Conservation (phyloP, 2,888 invertebrate genomes). For the Mythimna lalbum region DNA sequence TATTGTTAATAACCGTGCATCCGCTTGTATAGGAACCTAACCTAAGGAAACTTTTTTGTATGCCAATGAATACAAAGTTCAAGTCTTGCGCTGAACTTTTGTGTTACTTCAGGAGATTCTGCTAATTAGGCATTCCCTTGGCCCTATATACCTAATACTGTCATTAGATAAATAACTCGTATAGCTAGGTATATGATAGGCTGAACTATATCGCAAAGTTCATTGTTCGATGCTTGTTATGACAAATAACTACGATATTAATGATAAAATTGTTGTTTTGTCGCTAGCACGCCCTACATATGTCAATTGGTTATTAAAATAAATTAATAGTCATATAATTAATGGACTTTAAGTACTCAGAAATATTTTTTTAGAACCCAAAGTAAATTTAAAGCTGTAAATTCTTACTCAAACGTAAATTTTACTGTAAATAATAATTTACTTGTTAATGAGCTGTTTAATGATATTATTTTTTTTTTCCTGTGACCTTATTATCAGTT, state of each 20-base stretch:
- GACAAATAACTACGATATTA: slow-evolving; percentile 18
- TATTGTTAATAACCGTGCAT: too few relatives aligned
- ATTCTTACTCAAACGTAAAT: not conserved
- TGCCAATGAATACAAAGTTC: too few relatives aligned
- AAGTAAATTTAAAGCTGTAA: not conserved
- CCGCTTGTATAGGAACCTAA: too few relatives aligned
- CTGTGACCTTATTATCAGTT: slow-evolving; percentile 8
- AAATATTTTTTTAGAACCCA: not conserved
- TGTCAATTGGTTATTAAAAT: not conserved
- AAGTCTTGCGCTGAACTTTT: too few relatives aligned
- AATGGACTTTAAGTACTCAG: not conserved
- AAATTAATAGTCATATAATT: slow-evolving; percentile 6
- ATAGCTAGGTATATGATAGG: not conserved
- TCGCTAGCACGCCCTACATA: slow-evolving; percentile 21
- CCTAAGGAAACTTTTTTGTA: too few relatives aligned
- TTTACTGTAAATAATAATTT: too few relatives aligned
- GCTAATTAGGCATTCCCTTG: not conserved
- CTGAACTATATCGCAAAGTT: slow-evolving; percentile 16
- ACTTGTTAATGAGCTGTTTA: not conserved
- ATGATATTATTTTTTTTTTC: not conserved
- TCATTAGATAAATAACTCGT: not conserved
- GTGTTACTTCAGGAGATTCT: too few relatives aligned
- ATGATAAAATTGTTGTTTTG: slow-evolving; percentile 27
- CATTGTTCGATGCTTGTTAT: slow-evolving; percentile 22
- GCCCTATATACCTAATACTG: not conserved